Base-by-base conservation (phyloP, 2,113 vertebrate species). In the Sminthopsis crassicaudata region DNA sequence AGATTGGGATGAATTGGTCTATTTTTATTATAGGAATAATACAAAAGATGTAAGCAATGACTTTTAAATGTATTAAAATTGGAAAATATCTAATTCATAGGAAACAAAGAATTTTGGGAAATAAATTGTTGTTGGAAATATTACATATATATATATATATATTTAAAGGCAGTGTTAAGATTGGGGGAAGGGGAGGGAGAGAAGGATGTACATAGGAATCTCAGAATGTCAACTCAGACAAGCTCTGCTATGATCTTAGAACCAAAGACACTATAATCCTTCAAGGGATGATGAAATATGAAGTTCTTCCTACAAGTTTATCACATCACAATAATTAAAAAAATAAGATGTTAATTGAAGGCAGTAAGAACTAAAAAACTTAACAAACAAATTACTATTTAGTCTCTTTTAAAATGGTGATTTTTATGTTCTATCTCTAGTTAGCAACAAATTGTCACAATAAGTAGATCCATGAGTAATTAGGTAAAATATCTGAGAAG, bases 21-120 rank as follows among this genome's bases (percentile, higher is more conserved):
- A 46, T 67, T 14, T 50, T 30, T 11, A n/a, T 19, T 0, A 84
- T 16, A 54, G 91, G 48, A 94, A 92, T 54, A 95, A 95, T 16
- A 91, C 93, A 91, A 55, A 96, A 92, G 22, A 52, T 7, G n/a
- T 19, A 84, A 26, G 84, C 22, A 92, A 57, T 97, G 57, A 92
- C 90, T 48, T 22, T 91, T 94, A 95, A 97, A 92, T 92, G 12
- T 94, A 92, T 53, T 12, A 94, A 92, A 90, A 92, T 2, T 94
- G 46, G 24, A 96, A 94, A 90, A 76, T 91, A 91, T 88, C 95
- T 91, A 24, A 92, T 93, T 93, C 94, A 88, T 93, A 42, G 84
- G 91, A 94, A 93, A 54, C 7, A 96, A 53, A 53, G 23, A 3
- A 89, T 91, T 92, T 93, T 3, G 57, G 25, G 26, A 93, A 94